These are phyloP conservation scores for Pelagia noctiluca DNA, from an alignment of 30 jellyfish, hydroid and myxozoan genomes.

Conservation along the genomic window DNA sequence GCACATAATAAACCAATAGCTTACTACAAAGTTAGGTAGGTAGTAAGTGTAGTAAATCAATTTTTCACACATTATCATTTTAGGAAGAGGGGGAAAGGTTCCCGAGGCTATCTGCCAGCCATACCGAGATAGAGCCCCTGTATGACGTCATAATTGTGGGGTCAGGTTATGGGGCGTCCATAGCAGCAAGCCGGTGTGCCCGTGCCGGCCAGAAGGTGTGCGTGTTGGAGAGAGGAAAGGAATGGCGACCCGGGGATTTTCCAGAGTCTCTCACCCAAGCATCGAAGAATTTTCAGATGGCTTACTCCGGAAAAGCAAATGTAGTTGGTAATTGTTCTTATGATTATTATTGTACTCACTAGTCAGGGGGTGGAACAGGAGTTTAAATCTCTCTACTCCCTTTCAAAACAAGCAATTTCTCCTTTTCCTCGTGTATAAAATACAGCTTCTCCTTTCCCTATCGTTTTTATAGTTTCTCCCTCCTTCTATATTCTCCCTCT, in stretches of 20 bases:
- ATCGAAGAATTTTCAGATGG: constrained; percentile 56
- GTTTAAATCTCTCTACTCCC: background rate
- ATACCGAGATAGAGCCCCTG: constrained; percentile 42
- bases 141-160: constrained; percentile 96
- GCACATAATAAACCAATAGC: too few species aligned
- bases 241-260: constrained; percentile 99
- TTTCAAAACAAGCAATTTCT: too few species aligned
- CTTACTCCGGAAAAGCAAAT: constrained; percentile 39
- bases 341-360: too few species aligned
- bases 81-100: too few species aligned
- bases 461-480: background rate
- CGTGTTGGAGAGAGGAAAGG: constrained; percentile 91
- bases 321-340: constrained; percentile 34
- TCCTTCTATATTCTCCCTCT: background rate
- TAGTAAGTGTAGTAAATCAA: too few species aligned
- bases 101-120: constrained; percentile 53
- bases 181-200: constrained; percentile 98
- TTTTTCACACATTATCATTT: too few species aligned
- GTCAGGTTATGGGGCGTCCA: constrained; percentile 99
- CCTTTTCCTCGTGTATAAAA: background rate
- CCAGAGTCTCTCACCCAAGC: constrained; percentile 93
- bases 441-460: background rate
- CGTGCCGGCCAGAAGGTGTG: constrained; percentile 97
- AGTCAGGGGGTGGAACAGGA: background rate
- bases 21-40: too few species aligned